Conservation (phyloP, 1,140 invertebrate species). For the Drosophila persimilis region DNA sequence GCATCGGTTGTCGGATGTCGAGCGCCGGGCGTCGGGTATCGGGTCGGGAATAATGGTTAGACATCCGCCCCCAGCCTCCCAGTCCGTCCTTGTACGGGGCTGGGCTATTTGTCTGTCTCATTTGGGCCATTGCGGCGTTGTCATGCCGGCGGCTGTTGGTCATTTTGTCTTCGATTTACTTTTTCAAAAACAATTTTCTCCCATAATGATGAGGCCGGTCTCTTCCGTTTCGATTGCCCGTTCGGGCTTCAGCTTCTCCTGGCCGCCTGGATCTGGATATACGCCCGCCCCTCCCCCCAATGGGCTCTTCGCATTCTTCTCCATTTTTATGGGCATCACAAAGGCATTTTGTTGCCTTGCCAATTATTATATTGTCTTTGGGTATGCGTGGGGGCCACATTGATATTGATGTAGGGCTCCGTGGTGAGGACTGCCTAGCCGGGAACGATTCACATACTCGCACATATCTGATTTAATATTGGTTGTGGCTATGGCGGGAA, state of each 20-base stretch:
- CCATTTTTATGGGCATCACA: constrained; percentile 50
- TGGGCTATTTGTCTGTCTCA: constrained; percentile 57
- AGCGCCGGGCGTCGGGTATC: background rate
- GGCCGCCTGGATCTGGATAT: background rate
- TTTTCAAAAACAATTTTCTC: constrained; percentile 71
- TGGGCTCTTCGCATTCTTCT: constrained; percentile 38
- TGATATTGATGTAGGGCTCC: background rate
- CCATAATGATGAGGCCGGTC: constrained; percentile 56
- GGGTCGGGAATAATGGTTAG: constrained; percentile 12
- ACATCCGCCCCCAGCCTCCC: background rate
- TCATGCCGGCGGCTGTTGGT: constrained; percentile 59
- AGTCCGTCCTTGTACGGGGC: constrained; percentile 2
- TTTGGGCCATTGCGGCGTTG: constrained; percentile 54
- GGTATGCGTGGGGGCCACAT: constrained; percentile 1
- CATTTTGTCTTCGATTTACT: constrained; percentile 71
- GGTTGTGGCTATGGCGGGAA: constrained; percentile 35
- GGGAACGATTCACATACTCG: constrained; percentile 30
- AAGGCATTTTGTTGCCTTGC: constrained; percentile 56
- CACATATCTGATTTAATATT: constrained; percentile 69
- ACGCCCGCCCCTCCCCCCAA: background rate
- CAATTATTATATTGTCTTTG: constrained; percentile 69
- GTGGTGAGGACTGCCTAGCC: background rate
- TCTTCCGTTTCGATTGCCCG: constrained; percentile 54
- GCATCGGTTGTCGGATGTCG: background rate
- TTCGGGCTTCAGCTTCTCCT: constrained; percentile 5